Evolutionary conservation across 2,113 vertebrate genomes (phyloP).

Genomic region (Cheirogaleus medius): DNA sequence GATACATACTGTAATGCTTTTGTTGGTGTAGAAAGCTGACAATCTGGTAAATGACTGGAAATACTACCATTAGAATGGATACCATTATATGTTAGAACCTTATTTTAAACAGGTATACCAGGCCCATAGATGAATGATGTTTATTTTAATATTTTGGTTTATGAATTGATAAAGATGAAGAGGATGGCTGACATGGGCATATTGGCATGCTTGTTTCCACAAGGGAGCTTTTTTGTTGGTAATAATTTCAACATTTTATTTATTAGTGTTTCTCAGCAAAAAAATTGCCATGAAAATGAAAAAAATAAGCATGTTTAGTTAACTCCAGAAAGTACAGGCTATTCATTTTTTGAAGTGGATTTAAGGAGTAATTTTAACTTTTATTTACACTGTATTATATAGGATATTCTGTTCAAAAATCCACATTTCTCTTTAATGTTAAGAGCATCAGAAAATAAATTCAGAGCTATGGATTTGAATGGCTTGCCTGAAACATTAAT

Average conservation of each 20-base stretch:
- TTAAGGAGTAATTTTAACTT: neutral
- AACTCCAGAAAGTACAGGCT: neutral
- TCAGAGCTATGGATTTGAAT: neutral
- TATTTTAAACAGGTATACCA: neutral
- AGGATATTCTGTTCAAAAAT: neutral
- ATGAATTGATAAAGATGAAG: neutral
- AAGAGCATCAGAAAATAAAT: neutral
- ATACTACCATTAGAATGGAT: neutral
- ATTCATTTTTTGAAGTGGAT: neutral
- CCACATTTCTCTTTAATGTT: neutral
- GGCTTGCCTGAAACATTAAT: neutral
- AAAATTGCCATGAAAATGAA: neutral
- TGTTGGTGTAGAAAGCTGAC: neutral
- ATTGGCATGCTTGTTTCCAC: neutral
- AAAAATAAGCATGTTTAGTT: neutral
- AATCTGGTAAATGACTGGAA: neutral
- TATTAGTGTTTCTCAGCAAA: neutral
- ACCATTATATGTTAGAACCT: neutral
- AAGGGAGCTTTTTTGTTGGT: neutral
- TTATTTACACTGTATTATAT: neutral
- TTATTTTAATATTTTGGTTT: neutral
- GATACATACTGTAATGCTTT: neutral
- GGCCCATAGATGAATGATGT: neutral
- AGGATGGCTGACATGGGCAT: neutral
- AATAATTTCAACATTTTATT: conserved; percentile 3